Conservation (phyloP, 2,113 vertebrate genomes). For the Plotosus lineatus region DNA sequence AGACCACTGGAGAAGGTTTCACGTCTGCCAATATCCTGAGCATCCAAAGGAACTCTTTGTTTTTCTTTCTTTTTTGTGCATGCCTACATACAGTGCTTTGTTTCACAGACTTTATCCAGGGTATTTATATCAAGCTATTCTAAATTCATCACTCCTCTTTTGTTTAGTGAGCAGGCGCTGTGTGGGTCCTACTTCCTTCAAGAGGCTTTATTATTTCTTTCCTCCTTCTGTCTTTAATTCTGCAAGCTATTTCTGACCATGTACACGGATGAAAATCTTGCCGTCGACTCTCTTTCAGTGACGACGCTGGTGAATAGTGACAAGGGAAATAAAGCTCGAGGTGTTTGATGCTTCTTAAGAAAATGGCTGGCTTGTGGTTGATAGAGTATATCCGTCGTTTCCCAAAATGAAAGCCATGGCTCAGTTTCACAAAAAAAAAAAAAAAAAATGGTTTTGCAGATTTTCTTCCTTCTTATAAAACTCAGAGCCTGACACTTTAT, state of each 20-base stretch:
- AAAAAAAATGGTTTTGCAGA: background rate
- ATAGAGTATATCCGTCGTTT: background rate
- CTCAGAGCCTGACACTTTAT: background rate
- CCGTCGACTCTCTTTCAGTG: background rate
- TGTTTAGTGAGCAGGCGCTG: background rate
- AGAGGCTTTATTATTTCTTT: background rate
- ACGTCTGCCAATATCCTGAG: background rate
- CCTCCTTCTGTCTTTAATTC: background rate
- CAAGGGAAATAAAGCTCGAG: background rate
- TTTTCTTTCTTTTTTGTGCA: background rate
- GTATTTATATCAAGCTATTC: conserved; percentile 12
- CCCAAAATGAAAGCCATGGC: conserved; percentile 15
- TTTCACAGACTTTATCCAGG: background rate
- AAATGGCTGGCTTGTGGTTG: conserved; percentile 17
- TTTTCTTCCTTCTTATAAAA: background rate
- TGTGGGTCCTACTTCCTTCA: conserved; percentile 4
- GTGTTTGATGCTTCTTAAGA: conserved; percentile 26
- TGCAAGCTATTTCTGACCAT: background rate
- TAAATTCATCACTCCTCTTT: background rate
- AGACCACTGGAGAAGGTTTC: background rate
- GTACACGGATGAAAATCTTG: background rate
- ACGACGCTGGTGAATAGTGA: background rate
- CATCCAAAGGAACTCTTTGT: background rate
- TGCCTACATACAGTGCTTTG: background rate
- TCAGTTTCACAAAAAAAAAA: conserved; percentile 1